Percentiles rank a stretch among this genome's conserved stretches.
These are phyloP conservation scores for Hanleya hanleyi DNA, from an alignment of 2,888 invertebrate genomes.

Conservation along the genomic window DNA sequence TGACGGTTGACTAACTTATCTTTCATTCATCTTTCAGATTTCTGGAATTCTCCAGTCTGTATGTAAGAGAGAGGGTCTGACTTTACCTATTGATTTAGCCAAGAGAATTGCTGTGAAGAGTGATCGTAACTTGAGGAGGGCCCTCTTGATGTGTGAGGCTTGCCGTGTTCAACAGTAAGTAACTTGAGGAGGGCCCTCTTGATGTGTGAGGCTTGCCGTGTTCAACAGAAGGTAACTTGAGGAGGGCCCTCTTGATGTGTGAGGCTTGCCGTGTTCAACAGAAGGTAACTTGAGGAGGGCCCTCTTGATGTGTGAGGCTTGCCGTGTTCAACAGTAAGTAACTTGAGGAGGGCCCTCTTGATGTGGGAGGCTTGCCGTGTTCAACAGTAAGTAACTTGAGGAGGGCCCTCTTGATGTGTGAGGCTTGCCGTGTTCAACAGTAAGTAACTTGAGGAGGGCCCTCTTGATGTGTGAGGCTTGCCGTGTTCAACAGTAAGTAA, in stretches of 20 bases:
- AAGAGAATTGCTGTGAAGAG: constrained; percentile 85
- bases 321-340: neutral
- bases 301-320: neutral
- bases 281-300: too few species aligned
- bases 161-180: constrained; percentile 88
- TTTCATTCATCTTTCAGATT: constrained; percentile 50
- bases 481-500: too few species aligned
- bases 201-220: constrained; percentile 94
- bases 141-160: constrained; percentile 94
- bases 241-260: neutral
- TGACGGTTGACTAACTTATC: neutral
- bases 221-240: constrained; percentile 81
- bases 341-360: too few species aligned
- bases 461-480: too few species aligned
- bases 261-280: too few species aligned
- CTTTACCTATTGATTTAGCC: constrained; percentile 84
- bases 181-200: constrained; percentile 90
- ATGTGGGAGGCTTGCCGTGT: neutral
- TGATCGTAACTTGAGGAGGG: constrained; percentile 91
- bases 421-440: too few species aligned
- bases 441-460: too few species aligned
- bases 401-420: too few species aligned
- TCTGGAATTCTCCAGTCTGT: constrained; percentile 64
- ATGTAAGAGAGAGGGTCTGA: constrained; percentile 81
- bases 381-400: neutral